These are phyloP conservation scores for Synanthedon myopaeformis DNA, from an alignment of 2,888 invertebrate genomes.

Conservation along the genomic window DNA sequence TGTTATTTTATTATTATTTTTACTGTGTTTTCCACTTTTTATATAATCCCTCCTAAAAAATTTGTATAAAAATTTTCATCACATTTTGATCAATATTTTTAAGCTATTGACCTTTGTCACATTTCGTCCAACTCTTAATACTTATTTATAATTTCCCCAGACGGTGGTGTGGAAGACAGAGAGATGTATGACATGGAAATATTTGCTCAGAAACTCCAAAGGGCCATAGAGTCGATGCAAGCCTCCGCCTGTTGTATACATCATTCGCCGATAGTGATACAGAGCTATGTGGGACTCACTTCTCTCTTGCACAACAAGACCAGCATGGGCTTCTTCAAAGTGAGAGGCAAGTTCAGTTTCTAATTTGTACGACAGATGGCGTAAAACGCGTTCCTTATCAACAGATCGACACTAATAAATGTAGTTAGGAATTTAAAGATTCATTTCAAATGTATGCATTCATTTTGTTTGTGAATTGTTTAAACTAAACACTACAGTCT, in stretches of 20 bases:
- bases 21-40: too few relatives aligned
- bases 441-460: too few relatives aligned
- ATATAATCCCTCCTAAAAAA: too few relatives aligned
- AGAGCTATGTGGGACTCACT: constrained; percentile 83
- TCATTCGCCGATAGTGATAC: constrained; percentile 79
- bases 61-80: too few relatives aligned
- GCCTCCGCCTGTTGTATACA: constrained; percentile 67
- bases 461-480: too few relatives aligned
- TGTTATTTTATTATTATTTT: too few relatives aligned
- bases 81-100: too few relatives aligned
- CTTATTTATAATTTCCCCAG: constrained; percentile 69
- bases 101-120: neutral
- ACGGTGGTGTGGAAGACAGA: constrained; percentile 45
- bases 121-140: constrained; percentile 72
- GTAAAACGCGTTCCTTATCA: neutral
- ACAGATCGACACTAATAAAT: too few relatives aligned
- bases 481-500: too few relatives aligned
- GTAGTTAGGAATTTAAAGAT: too few relatives aligned
- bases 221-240: constrained; percentile 59
- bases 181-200: constrained; percentile 72
- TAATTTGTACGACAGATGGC: constrained; percentile 36
- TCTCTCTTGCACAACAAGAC: constrained; percentile 87
- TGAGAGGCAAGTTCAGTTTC: constrained; percentile 87
- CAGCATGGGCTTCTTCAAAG: constrained; percentile 87
- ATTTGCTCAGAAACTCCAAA: constrained; percentile 69